Conservation (phyloP, 2,888 invertebrate genomes). For the Periphyllus acericola region DNA sequence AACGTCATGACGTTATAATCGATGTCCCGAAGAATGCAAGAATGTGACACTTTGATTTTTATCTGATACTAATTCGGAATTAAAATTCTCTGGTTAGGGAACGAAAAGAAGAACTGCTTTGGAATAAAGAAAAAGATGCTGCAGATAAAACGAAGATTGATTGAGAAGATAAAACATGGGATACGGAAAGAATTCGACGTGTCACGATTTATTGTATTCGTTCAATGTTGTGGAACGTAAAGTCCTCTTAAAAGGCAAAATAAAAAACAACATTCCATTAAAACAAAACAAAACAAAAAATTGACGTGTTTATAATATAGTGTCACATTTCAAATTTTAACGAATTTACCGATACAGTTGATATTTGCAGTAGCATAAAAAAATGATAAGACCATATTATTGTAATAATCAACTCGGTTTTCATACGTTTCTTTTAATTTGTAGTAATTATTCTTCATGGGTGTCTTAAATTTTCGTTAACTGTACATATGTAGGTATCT, state of each 20-base stretch:
- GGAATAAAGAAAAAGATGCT: not conserved
- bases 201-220: not conserved
- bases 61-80: not conserved
- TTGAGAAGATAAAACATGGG: not conserved
- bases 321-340: not conserved
- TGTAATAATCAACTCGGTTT: too few species aligned
- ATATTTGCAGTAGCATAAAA: too few species aligned
- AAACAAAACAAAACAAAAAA: not conserved
- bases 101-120: not conserved
- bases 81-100: not conserved
- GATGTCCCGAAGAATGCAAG: not conserved
- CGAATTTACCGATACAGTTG: too few species aligned
- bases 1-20: too few species aligned
- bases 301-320: not conserved
- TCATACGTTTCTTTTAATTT: too few species aligned
- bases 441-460: too few species aligned
- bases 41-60: not conserved
- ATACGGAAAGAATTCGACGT: not conserved
- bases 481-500: too few species aligned
- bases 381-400: too few species aligned
- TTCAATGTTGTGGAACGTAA: not conserved
- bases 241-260: not conserved
- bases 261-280: not conserved
- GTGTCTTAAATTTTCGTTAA: too few species aligned
- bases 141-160: not conserved